A percentile compares a stretch with the other conserved stretches of the same genome.
Evolutionary conservation across 2,797 vertebrate genomes (phyloP).

Genomic region (Acanthiza pusilla): DNA sequence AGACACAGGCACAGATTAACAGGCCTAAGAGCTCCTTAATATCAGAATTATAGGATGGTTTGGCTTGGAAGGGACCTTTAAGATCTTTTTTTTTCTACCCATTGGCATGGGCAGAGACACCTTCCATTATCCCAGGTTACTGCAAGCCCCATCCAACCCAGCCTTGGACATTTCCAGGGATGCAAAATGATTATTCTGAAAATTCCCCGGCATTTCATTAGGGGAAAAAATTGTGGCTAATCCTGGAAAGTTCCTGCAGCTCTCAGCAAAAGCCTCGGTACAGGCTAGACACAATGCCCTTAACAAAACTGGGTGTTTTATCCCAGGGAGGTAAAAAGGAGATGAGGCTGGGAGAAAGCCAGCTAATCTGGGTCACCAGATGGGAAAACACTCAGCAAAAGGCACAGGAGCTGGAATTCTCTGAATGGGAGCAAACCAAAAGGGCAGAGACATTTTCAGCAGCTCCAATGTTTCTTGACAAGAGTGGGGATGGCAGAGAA

Average conservation of each 20-base stretch:
- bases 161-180: not conserved
- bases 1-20: not conserved
- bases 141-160: accelerated
- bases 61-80: not conserved
- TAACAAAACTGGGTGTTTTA: not conserved
- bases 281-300: not conserved
- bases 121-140: not conserved
- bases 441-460: not conserved
- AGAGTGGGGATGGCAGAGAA: not conserved
- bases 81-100: accelerated
- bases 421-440: not conserved
- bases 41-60: not conserved
- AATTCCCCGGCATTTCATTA: not conserved
- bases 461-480: not conserved
- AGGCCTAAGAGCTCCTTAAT: not conserved
- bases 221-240: not conserved
- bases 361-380: not conserved
- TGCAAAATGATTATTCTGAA: not conserved
- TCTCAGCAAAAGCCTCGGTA: not conserved
- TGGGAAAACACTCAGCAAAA: not conserved
- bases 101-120: not conserved
- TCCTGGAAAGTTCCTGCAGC: not conserved
- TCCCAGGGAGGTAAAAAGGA: not conserved
- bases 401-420: not conserved
- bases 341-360: not conserved